A percentile compares a stretch with the other conserved stretches of the same genome.
These are phyloP conservation scores for Caenorhabditis sp. DNA, from an alignment of 2,888 invertebrate genomes.

Conservation along the genomic window DNA sequence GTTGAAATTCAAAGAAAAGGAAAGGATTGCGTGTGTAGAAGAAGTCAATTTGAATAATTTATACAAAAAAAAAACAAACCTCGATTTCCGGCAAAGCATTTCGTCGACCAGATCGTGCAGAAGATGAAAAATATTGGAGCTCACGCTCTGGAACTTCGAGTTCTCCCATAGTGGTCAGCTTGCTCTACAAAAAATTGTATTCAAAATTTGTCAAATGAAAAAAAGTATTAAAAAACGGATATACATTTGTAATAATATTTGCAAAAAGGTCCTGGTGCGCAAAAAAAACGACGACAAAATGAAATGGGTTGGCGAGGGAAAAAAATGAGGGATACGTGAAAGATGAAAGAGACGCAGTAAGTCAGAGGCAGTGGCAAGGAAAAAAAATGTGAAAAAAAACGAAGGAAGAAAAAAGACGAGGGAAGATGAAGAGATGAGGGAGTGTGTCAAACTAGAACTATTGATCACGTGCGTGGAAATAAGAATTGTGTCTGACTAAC, in stretches of 20 bases:
- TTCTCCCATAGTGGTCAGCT: conserved; percentile 47
- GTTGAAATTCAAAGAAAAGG: neutral
- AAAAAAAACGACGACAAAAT: conserved; percentile 1
- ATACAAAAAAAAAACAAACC: conserved; percentile 15
- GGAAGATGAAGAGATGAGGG: conserved; percentile 3
- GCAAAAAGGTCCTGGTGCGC: neutral
- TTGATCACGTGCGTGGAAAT: neutral
- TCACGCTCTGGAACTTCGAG: conserved; percentile 48
- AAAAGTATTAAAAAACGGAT: neutral
- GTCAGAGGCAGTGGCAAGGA: neutral
- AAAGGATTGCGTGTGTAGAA: neutral
- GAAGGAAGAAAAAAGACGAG: conserved; percentile 17
- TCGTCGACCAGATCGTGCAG: conserved; percentile 48
- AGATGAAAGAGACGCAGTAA: neutral
- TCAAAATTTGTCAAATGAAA: neutral
- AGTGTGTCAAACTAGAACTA: neutral
- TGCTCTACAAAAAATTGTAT: conserved; percentile 5
- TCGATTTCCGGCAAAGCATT: conserved; percentile 56
- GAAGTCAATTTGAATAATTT: neutral
- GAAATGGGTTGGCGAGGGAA: neutral
- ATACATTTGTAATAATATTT: neutral
- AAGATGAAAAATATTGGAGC: conserved; percentile 46
- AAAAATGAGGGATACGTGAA: neutral
- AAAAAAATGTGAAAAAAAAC: conserved; percentile 2
- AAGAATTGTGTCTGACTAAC: neutral